These are phyloP conservation scores for Hypomecis punctinalis DNA, from an alignment of 2,888 invertebrate genomes.

Conservation along the genomic window DNA sequence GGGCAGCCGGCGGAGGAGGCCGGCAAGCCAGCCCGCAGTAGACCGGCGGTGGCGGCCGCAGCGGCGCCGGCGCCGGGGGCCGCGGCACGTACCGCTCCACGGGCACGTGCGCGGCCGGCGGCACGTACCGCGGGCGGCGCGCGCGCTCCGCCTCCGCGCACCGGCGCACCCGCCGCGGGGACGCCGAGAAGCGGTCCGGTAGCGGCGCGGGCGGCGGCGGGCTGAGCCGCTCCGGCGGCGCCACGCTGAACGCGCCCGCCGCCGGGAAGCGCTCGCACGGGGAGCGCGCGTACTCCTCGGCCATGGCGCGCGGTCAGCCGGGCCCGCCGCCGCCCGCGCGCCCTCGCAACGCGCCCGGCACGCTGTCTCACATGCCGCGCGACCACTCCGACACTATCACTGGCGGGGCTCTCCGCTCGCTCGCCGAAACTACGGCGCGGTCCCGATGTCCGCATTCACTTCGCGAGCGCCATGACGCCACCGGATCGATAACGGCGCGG, in stretches of 20 bases:
- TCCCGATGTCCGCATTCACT: constrained; percentile 83
- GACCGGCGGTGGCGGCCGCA: constrained; percentile 79
- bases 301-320: constrained; percentile 82
- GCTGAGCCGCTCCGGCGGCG: constrained; percentile 87
- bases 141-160: constrained; percentile 88
- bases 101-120: constrained; percentile 89
- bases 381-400: constrained; percentile 73
- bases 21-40: constrained; percentile 83
- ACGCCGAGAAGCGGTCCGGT: constrained; percentile 84
- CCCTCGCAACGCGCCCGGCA: constrained; percentile 67
- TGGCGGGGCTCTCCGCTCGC: constrained; percentile 65
- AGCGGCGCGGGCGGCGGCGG: constrained; percentile 87
- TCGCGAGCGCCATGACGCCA: constrained; percentile 79
- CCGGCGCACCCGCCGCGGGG: constrained; percentile 86
- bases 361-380: constrained; percentile 80
- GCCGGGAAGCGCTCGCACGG: constrained; percentile 84
- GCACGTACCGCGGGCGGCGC: constrained; percentile 86
- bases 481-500: constrained; percentile 81
- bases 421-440: constrained; percentile 71
- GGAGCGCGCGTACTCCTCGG: constrained; percentile 83
- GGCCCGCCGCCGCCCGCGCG: constrained; percentile 82
- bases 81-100: constrained; percentile 90
- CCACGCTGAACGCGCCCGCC: constrained; percentile 85
- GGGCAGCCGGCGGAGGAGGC: constrained; percentile 70
- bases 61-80: constrained; percentile 80